Evolutionary conservation across 2,888 invertebrate species (phyloP).

Genomic region (Colletes collaris): DNA sequence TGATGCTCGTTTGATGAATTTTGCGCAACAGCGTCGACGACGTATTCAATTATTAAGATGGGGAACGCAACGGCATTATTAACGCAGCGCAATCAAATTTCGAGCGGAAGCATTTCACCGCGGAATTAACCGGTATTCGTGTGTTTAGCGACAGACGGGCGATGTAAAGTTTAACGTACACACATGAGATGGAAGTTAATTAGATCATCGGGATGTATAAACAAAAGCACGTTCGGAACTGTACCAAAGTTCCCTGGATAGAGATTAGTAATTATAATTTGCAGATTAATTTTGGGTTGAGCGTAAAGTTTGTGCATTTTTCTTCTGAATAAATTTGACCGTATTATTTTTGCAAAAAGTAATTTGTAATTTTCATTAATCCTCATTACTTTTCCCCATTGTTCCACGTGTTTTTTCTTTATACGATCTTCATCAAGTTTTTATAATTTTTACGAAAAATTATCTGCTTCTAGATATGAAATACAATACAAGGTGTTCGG

Average conservation of each 20-base stretch:
- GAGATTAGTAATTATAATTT: slow-evolving; percentile 26
- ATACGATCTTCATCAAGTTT: too few relatives aligned
- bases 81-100: slow-evolving; percentile 30
- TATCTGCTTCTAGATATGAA: too few relatives aligned
- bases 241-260: not conserved
- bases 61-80: slow-evolving; percentile 15
- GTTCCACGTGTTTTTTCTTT: too few relatives aligned
- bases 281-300: not conserved
- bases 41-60: slow-evolving; percentile 18
- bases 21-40: not conserved
- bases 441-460: too few relatives aligned
- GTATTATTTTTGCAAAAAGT: too few relatives aligned
- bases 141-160: slow-evolving; percentile 30
- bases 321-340: too few relatives aligned
- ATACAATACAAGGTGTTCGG: too few relatives aligned
- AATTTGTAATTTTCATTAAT: too few relatives aligned
- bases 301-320: too few relatives aligned
- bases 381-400: too few relatives aligned
- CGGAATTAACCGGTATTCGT: slow-evolving; percentile 33
- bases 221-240: slow-evolving; percentile 19
- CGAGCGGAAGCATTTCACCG: slow-evolving; percentile 31
- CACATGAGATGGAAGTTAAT: slow-evolving; percentile 42
- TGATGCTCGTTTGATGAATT: not conserved
- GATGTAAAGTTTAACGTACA: slow-evolving; percentile 21
- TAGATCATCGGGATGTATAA: slow-evolving; percentile 31